Base-by-base conservation (phyloP, 2,888 invertebrate genomes). In the Oscheius onirici region DNA sequence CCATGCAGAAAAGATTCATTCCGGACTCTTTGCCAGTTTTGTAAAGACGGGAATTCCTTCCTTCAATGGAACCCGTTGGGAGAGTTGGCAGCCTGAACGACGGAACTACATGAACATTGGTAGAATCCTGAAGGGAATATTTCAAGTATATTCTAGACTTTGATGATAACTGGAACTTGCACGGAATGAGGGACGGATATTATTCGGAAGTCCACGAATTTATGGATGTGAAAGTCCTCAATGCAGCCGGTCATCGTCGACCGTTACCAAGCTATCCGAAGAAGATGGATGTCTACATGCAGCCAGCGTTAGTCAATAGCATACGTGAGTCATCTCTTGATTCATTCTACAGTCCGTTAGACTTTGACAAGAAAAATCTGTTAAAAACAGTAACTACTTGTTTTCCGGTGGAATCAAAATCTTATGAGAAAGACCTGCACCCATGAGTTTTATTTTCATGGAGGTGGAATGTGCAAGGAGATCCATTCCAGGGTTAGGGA, bases 91-190 rank as follows among this genome's bases (percentile, higher is more conserved):
- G 15, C 8, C n/a, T 5, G n/a, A 26, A 2, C 22, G 28, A 17
- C 22, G 55, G 28, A 55, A 55, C 26, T 55, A 55, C 34, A 28
- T 55, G 26, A 28, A 26, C 2, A 55, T 55, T 24, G 55, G 34
- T 55, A 34, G 28, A 26, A n/a, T 24, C 17, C 52, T 1, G 28
- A 17, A 2, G 17, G 8, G 20, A 51, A 20, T 22, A 20, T 2
- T n/a, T n/a, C n/a, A n/a, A n/a, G n/a, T n/a, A n/a, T n/a, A n/a
- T n/a, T 22, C 3, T 51, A 51, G 51, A 51, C 20, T 51, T 51
- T 20, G 51, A 51, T 8, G 51, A 51, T 3, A 8, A 51, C 20
- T 10, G 20, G 51, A 51, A 51, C 51, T 51, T 51, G 51, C 22
- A 20, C 10, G 51, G 51, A 17, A 51, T 51, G 51, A 24, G 22